Evolutionary conservation across 2,888 invertebrate genomes (phyloP).

Genomic region (Thereva nobilitata): DNA sequence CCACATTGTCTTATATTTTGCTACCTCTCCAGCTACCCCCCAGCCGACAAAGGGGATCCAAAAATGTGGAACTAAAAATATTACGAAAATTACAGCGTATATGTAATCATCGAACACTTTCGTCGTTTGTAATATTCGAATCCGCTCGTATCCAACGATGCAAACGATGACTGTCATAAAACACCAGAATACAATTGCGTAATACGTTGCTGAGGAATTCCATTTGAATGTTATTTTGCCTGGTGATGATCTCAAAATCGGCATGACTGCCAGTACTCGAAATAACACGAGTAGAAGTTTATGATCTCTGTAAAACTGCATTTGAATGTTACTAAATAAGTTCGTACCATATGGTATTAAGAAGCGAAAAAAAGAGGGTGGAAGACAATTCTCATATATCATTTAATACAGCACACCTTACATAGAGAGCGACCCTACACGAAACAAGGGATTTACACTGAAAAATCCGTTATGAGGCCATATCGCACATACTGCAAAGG

Average conservation of each 20-base stretch:
- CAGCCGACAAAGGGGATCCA: conserved; percentile 71
- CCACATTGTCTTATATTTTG: conserved; percentile 71
- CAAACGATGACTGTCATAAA: conserved; percentile 64
- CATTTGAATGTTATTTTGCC: conserved; percentile 67
- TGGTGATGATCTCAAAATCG: conserved; percentile 63
- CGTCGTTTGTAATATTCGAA: conserved; percentile 65
- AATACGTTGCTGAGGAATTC: conserved; percentile 66
- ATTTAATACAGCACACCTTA: too few relatives aligned
- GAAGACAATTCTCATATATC: too few relatives aligned
- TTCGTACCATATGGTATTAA: too few relatives aligned
- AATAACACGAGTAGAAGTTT: conserved; percentile 67
- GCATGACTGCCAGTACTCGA: conserved; percentile 69
- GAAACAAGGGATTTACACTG: too few relatives aligned
- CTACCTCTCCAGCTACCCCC: conserved; percentile 70
- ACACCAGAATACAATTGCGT: conserved; percentile 68
- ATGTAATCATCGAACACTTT: conserved; percentile 71
- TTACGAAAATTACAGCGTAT: conserved; percentile 68
- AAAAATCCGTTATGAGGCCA: too few relatives aligned
- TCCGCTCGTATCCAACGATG: conserved; percentile 65
- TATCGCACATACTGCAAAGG: too few relatives aligned
- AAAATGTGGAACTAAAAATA: conserved; percentile 70
- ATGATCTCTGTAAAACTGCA: conserved; percentile 67
- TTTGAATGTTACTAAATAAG: neutral
- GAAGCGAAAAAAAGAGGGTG: too few relatives aligned
- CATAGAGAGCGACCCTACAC: too few relatives aligned